phyloP scores from a whole-genome alignment of 2,797 vertebrate species.

The Gambelia wislizenii region DNA sequence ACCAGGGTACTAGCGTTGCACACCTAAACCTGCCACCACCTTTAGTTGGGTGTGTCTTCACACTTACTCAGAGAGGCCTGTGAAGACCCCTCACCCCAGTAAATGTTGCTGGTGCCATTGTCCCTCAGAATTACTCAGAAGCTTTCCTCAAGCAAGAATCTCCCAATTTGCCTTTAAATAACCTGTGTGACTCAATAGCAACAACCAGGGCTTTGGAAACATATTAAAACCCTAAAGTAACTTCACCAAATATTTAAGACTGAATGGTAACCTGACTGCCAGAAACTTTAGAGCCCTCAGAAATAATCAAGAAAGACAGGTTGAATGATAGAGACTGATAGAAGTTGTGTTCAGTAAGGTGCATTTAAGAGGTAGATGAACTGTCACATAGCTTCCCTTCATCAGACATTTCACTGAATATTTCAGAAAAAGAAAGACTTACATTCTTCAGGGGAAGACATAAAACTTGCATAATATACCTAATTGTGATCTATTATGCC shows the following conservation, averaged over 20 bases:
- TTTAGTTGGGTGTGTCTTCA: too few species aligned
- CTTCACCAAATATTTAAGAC: not conserved
- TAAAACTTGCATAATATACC: not conserved
- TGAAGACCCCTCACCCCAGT: not conserved
- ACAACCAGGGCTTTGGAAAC: not conserved
- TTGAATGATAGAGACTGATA: slow-evolving; percentile 40
- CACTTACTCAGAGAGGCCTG: too few species aligned
- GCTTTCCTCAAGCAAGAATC: not conserved
- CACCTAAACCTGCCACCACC: too few species aligned
- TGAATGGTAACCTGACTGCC: not conserved
- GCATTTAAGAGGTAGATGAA: not conserved
- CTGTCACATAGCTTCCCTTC: not conserved
- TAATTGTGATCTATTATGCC: slow-evolving; percentile 14
- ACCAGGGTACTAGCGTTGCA: too few species aligned
- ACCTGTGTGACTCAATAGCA: not conserved
- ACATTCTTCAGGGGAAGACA: not conserved
- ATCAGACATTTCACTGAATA: not conserved
- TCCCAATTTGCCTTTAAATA: slow-evolving; percentile 1
- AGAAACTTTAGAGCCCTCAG: slow-evolving; percentile 17
- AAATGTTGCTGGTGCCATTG: not conserved
- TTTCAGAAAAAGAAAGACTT: not conserved
- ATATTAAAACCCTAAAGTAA: not conserved
- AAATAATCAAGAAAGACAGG: slow-evolving; percentile 59
- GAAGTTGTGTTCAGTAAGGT: slow-evolving; percentile 28
- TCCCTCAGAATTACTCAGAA: not conserved